Evolutionary conservation across 2,797 vertebrate genomes (phyloP), one percentile per base, ranked within the genome.

Genomic region (Melanotaenia pygmaea): DNA sequence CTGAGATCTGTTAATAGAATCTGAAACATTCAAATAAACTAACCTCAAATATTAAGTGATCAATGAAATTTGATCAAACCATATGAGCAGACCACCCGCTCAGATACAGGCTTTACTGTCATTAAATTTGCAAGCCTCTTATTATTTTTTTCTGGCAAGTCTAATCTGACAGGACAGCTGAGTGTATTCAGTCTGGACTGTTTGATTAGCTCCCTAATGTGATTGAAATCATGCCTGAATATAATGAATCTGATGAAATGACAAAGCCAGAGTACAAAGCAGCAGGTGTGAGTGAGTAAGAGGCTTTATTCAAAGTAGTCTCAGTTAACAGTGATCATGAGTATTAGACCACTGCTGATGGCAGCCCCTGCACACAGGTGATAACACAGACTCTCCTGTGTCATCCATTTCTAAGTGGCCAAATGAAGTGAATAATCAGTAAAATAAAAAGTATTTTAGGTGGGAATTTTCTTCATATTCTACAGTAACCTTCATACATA

Each of bases 241-340:
- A 51, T 32, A 65, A 9, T 30, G 26, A 76, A 69, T 65, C 63
- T 67, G 50, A 86, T 59, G 45, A 84, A 74, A 76, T 60, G 67
- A 83, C 57, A 68, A 59, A 71, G 38, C 22, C 22, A 2, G 56
- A 77, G 70, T 37, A 81, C 76, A 83, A 82, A 85, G 86, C 81
- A 78, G 70, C 80, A 81, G 73, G 77, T 80, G 77, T 72, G 68
- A 74, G 67, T 18, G 64, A 79, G 76, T 4, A n/a, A 51, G 64
- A 71, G 28, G 65, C 59, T 68, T 77, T 68, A 76, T 67, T 79
- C 62, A 35, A 38, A 24, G 30, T n/a, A 67, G 54, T 30, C 64
- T 80, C 62, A 59, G 64, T 66, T 67, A 66, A 58, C 45, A 20
- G 40, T 10, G 58, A 38, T 35, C 34, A 61, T 24, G 61, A 18